Evolutionary conservation across 2,113 vertebrate genomes (phyloP).

Genomic region (Clarias macrocephalus): DNA sequence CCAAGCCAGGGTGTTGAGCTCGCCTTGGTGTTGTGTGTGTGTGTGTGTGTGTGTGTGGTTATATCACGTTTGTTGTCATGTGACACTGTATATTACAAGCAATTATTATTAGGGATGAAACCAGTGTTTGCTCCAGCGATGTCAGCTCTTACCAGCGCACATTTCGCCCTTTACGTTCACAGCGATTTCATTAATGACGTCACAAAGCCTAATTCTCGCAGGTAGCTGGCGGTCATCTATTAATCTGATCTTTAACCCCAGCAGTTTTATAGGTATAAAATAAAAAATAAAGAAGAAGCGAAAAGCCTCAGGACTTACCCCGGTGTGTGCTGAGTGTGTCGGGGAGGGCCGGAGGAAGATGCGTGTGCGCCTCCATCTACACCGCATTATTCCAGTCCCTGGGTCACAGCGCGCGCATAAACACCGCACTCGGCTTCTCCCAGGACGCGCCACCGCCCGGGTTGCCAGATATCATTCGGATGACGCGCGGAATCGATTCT

Average conservation of each 20-base stretch:
- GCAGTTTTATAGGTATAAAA: neutral
- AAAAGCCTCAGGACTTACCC: neutral
- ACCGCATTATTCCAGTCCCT: neutral
- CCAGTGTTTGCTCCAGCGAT: neutral
- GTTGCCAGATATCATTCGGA: neutral
- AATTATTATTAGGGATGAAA: neutral
- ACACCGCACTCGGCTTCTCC: neutral
- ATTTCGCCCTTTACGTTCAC: neutral
- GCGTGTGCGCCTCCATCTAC: neutral
- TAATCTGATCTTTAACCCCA: no score
- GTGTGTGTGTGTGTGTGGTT: neutral
- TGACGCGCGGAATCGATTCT: neutral
- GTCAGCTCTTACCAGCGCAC: neutral
- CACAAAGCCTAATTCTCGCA: neutral
- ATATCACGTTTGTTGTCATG: neutral
- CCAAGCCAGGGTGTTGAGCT: neutral
- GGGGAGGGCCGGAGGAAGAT: neutral
- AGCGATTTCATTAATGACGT: conserved; percentile 1
- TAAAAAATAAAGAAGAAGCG: no score
- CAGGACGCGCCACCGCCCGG: neutral
- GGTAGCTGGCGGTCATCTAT: neutral
- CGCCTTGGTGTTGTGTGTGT: neutral
- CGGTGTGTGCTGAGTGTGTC: neutral
- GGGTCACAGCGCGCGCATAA: neutral
- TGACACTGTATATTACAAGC: neutral